Base-by-base conservation (phyloP, 2,888 invertebrate species). In the Ormyrus pomaceus region DNA sequence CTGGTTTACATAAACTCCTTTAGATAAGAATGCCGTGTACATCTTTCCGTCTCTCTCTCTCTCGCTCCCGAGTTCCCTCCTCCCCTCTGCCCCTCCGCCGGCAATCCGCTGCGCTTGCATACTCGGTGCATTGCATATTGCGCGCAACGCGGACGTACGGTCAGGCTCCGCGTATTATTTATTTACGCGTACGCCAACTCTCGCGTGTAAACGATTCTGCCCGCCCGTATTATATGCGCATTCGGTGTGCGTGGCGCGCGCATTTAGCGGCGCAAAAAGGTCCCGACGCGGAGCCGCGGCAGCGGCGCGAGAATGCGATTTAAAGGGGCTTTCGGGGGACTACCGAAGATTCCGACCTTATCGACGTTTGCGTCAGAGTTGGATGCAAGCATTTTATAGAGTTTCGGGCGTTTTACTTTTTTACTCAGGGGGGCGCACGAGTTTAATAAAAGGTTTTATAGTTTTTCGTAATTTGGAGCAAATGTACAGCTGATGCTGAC, bases 1-100 rank as follows among this genome's bases (percentile, higher is more conserved):
- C 79, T 79, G 78, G 75, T 81, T 81, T 81, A 79, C 79, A 79
- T 79, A 82, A 82, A 79, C 79, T 82, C 70, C 79, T 82, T 77
- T 77, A 77, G 79, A 79, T 82, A 79, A 79, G 82, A 79, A 77
- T 74, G 71, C 70, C 76, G 9, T 61, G 65, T 70, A 66, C 11
- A 11, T 59, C 53, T 66, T 66, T 65, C 62, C 59, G 50, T 71
- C 72, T 65, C 66, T 62, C 64, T 73, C 76, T 11, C 59, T 9
- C 56, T 55, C 78, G 50, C 53, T 53, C 72, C 45, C 65, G 66
- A 34, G 66, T 9, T 11, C 61, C 19, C 48, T 11, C 11, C 51
- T 11, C 58, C 65, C 19, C 61, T 34, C 66, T 7, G 11, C 75
- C 64, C 77, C 74, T 75, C 80, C 75, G 19, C 79, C 74, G 72